Evolutionary conservation across 1,140 invertebrate species (phyloP), one percentile per base, ranked within the genome.

Genomic region (Pachyrhynchus sulphureomaculatus): DNA sequence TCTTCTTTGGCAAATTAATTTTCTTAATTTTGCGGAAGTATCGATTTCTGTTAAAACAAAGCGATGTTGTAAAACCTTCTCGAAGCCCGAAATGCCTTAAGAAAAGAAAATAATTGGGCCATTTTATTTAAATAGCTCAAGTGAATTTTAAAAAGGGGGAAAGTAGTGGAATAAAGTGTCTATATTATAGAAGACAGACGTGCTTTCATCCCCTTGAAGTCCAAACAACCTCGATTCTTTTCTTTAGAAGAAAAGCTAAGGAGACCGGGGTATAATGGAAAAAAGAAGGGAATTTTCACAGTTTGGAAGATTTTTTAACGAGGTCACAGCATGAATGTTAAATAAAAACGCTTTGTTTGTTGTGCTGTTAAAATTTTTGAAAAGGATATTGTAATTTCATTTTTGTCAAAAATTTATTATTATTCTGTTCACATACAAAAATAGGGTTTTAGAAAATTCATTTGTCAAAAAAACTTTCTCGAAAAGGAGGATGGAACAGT

Each of bases 171-270:
- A 54, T 54, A 54, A 54, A 54, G 51, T 54, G 51, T 36, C 36
- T 54, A 54, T 54, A 54, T 54, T 54, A 41, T 54, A 18, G 51
- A 42, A 54, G 51, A 54, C 51, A 54, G 51, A 54, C 51, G 51
- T 23, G 51, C 51, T 54, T 54, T 54, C 20, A 54, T 39, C 15
- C 51, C 51, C 15, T 54, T 41, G n/a, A 54, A 42, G 36, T 29
- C 51, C 36, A 54, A 54, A 41, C 36, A 54, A 17, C 51, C 51
- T 36, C 36, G 51, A 52, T 52, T 52, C 48, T 54, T 41, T 54
- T 54, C 36, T 23, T n/a, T 23, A 29, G 36, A n/a, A 42, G 37
- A 52, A 36, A 37, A 10, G 15, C 23, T 52, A 20, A 26, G 36
- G 18, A 23, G 42, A 42, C 21, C 8, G 10, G 24, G 21, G 45